phyloP scores from a whole-genome alignment of 2,888 invertebrate genomes.

The Cheilosia pagana region DNA sequence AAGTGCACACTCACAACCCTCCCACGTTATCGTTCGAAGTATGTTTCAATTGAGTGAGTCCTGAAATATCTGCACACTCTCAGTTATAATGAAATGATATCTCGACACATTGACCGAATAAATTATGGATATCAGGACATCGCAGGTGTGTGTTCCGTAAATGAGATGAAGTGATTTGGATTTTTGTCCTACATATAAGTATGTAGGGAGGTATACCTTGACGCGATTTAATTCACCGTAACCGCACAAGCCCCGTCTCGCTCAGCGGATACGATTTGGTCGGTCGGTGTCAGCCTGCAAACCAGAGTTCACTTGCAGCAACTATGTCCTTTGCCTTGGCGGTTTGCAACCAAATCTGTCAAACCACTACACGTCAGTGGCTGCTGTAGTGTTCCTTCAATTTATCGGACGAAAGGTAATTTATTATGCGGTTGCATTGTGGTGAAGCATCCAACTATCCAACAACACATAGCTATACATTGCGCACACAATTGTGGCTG shows the following conservation, averaged over 20 bases:
- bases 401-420: constrained; percentile 43
- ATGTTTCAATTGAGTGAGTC: too few species aligned
- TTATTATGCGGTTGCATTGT: constrained; percentile 63
- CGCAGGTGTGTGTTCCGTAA: background rate
- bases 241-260: too few species aligned
- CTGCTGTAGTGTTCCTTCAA: background rate
- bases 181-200: too few species aligned
- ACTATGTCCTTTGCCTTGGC: background rate
- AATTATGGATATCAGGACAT: constrained; percentile 17
- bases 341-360: background rate
- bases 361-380: constrained; percentile 5
- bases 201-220: too few species aligned
- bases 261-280: too few species aligned
- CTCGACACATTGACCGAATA: constrained; percentile 24
- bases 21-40: too few species aligned
- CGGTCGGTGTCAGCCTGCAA: too few species aligned
- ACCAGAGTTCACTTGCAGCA: background rate
- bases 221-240: too few species aligned
- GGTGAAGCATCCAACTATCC: constrained; percentile 56
- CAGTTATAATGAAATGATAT: background rate
- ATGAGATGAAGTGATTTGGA: too few species aligned
- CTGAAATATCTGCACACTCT: too few species aligned
- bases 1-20: too few species aligned
- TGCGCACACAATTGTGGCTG: constrained; percentile 61
- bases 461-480: constrained; percentile 13